Evolutionary conservation across 2,888 invertebrate genomes (phyloP), one percentile per base, ranked within the genome.

Genomic region (Ophioninae sp.): DNA sequence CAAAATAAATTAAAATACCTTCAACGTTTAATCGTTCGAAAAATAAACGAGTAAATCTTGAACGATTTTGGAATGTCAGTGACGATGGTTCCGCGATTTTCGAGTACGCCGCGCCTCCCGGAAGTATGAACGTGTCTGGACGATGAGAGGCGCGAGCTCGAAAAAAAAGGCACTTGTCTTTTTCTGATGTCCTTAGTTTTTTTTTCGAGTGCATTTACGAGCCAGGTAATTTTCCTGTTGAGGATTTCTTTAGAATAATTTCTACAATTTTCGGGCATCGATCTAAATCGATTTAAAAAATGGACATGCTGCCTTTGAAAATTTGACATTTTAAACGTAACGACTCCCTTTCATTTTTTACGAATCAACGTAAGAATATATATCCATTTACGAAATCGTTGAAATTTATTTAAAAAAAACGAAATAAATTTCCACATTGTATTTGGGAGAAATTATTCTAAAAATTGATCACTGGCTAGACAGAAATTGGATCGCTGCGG

Each of bases 51-150:
- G 23, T 37, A 56, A 63, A 79, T 75, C 41, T 75, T 39, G 22
- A 72, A 81, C 61, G 63, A 79, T 63, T 68, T 23, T 81, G 84
- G 84, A 84, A 84, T 84, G 84, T 84, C 59, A 65, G 72, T 69
- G 63, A 76, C 20, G 69, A 58, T 63, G 51, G 59, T 71, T 37
- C 22, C 41, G 22, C 17, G 51, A 6, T 59, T 75, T 72, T 69
- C 71, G 56, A 64, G 41, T 17, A 22, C 63, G 3, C 39, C 67
- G 65, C 44, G 56, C 41, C 78, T 74, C 73, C 68, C 39, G 63
- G 59, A 78, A 73, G 56, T 30, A 56, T 41, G 64, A 77, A 23
- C 51, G 72, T 20, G 67, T 61, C 77, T 81, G 68, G 58, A 80
- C 76, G 80, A 77, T 56, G 63, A 73, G 72, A 75, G 84, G 68